Evolutionary conservation across 2,888 invertebrate species (phyloP).

Genomic region (Muschampia plurimacula): DNA sequence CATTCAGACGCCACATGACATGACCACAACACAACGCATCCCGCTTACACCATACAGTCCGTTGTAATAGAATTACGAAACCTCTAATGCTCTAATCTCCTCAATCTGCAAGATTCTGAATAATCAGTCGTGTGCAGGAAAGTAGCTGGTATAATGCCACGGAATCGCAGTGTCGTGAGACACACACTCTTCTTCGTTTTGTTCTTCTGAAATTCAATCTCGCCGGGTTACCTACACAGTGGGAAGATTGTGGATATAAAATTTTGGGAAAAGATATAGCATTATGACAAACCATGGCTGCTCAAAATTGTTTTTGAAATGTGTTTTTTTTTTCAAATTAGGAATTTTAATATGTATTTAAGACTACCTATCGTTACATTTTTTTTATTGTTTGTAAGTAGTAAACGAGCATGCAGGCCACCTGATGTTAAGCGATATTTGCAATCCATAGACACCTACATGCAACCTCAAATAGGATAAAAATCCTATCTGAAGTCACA

Average conservation of each 20-base stretch:
- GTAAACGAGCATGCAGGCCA: too few relatives aligned
- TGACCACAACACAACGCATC: slow-evolving; percentile 33
- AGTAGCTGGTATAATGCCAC: slow-evolving; percentile 49
- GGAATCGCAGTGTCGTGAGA: slow-evolving; percentile 50
- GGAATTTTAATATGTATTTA: too few relatives aligned
- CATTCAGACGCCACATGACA: slow-evolving; percentile 9
- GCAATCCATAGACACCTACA: too few relatives aligned
- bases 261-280: slow-evolving; percentile 41
- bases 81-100: slow-evolving; percentile 65
- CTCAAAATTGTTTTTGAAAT: background rate
- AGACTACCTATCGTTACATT: too few relatives aligned
- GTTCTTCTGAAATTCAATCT: slow-evolving; percentile 54
- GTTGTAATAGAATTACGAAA: slow-evolving; percentile 61
- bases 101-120: slow-evolving; percentile 52
- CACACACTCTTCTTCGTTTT: slow-evolving; percentile 42
- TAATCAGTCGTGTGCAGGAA: slow-evolving; percentile 51
- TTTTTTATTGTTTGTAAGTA: too few relatives aligned
- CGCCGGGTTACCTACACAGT: slow-evolving; percentile 51
- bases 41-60: slow-evolving; percentile 20
- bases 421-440: too few relatives aligned
- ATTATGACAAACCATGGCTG: background rate
- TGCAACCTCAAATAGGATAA: too few relatives aligned
- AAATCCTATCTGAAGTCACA: too few relatives aligned
- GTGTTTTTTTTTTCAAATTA: too few relatives aligned
- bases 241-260: slow-evolving; percentile 49